Evolutionary conservation across 2,888 invertebrate species (phyloP).

Genomic region (Diachrysia chrysitis): DNA sequence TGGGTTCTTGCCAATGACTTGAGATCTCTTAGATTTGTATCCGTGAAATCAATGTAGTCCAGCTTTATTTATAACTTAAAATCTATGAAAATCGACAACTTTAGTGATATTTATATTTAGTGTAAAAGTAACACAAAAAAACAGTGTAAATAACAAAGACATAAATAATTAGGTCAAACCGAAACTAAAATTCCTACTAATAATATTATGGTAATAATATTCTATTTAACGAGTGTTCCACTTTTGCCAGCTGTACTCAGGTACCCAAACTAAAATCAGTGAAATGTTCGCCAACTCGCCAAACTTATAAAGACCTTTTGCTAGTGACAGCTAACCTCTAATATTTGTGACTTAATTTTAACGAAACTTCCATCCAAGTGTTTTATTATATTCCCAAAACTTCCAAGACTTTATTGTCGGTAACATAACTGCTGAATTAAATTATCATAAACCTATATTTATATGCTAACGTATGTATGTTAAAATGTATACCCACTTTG

Average conservation of each 20-base stretch:
- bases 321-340: constrained; percentile 55
- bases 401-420: constrained; percentile 48
- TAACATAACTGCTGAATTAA: constrained; percentile 39
- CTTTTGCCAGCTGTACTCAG: constrained; percentile 32
- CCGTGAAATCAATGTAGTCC: not conserved
- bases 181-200: not conserved
- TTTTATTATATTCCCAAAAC: constrained; percentile 54
- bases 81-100: no score
- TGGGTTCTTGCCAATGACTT: not conserved
- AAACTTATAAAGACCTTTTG: constrained; percentile 52
- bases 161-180: no score
- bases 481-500: constrained; percentile 13
- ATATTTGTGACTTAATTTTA: constrained; percentile 58
- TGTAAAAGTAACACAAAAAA: no score
- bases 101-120: no score
- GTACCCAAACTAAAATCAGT: constrained; percentile 40
- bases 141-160: no score
- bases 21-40: not conserved
- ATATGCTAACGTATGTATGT: constrained; percentile 11
- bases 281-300: constrained; percentile 31
- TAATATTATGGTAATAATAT: constrained; percentile 23
- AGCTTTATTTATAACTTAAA: no score
- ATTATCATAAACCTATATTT: constrained; percentile 41
- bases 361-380: constrained; percentile 48
- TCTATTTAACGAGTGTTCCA: constrained; percentile 11